These are phyloP conservation scores for Poecilia velifera DNA, from an alignment of 2,797 vertebrate species.

Conservation along the genomic window DNA sequence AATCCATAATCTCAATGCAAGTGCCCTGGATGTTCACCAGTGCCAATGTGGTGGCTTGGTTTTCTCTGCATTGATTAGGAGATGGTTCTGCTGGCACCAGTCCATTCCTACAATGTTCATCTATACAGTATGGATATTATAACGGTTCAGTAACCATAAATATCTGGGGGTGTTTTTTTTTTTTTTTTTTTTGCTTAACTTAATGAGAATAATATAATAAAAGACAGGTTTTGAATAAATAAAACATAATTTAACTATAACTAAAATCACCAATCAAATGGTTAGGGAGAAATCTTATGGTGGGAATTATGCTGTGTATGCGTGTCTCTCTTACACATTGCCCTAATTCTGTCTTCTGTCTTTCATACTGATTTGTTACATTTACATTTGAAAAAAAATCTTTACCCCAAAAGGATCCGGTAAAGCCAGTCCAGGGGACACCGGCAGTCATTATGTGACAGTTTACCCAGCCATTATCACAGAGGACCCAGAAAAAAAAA, in stretches of 20 bases:
- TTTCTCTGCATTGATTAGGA: neutral
- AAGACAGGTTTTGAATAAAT: neutral
- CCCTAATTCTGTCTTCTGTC: slow-evolving; percentile 21
- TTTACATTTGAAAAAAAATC: slow-evolving; percentile 69
- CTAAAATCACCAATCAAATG: slow-evolving; percentile 17
- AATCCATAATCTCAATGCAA: neutral
- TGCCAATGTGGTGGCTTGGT: neutral
- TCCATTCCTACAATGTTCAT: too few relatives aligned
- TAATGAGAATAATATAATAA: neutral
- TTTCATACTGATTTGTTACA: slow-evolving; percentile 58
- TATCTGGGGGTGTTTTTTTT: neutral
- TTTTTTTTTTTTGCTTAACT: neutral
- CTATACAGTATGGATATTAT: neutral
- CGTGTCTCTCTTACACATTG: slow-evolving; percentile 20
- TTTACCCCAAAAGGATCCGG: slow-evolving; percentile 30
- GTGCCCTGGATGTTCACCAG: neutral
- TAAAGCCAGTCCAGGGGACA: slow-evolving; percentile 39
- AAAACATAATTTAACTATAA: slow-evolving; percentile 11
- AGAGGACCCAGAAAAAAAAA: slow-evolving; percentile 25
- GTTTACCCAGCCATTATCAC: slow-evolving; percentile 53
- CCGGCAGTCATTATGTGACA: slow-evolving; percentile 51
- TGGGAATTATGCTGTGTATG: slow-evolving; percentile 15
- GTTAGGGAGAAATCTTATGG: neutral
- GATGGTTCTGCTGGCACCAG: neutral
- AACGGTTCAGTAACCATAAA: neutral